phyloP scores from a whole-genome alignment of 2,888 invertebrate species.

The Harmothoe impar region DNA sequence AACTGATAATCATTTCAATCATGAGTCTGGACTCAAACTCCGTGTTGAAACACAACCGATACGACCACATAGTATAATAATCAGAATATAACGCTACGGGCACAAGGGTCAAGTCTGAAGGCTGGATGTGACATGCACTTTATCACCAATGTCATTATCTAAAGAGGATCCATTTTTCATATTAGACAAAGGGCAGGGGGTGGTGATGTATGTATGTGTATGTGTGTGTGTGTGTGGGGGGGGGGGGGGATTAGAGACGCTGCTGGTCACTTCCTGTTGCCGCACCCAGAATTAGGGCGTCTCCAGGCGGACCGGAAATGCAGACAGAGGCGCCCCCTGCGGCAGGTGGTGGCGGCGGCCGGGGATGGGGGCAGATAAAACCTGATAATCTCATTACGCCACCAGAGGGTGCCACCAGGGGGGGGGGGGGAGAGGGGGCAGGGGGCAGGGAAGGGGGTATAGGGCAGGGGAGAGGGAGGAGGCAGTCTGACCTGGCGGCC shows the following conservation, averaged over 20 bases:
- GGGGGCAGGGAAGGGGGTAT: background rate
- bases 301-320: background rate
- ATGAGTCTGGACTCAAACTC: too few relatives aligned
- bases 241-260: background rate
- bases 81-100: too few relatives aligned
- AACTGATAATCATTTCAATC: too few relatives aligned
- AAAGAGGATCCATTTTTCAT: too few relatives aligned
- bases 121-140: too few relatives aligned
- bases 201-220: too few relatives aligned
- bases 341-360: background rate
- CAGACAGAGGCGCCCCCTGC: background rate
- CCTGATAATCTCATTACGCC: constrained; percentile 3
- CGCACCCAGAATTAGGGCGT: background rate
- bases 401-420: background rate
- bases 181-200: too few relatives aligned
- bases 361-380: constrained; percentile 13
- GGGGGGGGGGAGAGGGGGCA: background rate
- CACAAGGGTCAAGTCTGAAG: too few relatives aligned
- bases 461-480: background rate
- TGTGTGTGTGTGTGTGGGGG: too few relatives aligned
- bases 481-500: background rate
- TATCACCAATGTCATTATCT: too few relatives aligned
- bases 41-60: too few relatives aligned
- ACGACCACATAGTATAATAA: too few relatives aligned
- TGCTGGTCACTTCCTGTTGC: background rate